These are phyloP conservation scores for Anastatus disparis DNA, from an alignment of 1,140 invertebrate species.

Conservation along the genomic window DNA sequence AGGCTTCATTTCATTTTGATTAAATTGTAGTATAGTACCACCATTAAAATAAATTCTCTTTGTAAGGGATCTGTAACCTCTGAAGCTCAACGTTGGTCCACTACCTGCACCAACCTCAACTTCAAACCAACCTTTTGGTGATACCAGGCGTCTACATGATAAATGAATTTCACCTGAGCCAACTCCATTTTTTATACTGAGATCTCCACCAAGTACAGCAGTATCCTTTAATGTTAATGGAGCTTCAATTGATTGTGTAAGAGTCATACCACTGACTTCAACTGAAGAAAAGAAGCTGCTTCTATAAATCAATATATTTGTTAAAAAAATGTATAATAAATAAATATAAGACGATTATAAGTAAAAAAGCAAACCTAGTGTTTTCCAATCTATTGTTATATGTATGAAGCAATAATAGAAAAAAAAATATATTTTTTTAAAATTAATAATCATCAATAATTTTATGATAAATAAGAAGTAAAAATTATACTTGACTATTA, in stretches of 20 bases:
- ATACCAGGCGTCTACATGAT: conserved; percentile 79
- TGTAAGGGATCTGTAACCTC: conserved; percentile 78
- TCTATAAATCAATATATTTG: conserved; percentile 60
- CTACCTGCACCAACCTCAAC: conserved; percentile 82
- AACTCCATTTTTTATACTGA: conserved; percentile 88
- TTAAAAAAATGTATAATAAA: conserved; percentile 3
- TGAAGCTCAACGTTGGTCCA: conserved; percentile 78
- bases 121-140: conserved; percentile 87
- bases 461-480: not conserved
- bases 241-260: conserved; percentile 92
- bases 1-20: conserved; percentile 76
- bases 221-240: conserved; percentile 88
- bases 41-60: conserved; percentile 79
- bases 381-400: not conserved
- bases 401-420: not conserved
- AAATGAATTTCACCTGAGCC: conserved; percentile 80
- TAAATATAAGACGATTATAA: conserved; percentile 8
- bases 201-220: conserved; percentile 80
- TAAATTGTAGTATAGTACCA: conserved; percentile 77
- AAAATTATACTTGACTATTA: no score
- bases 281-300: conserved; percentile 76
- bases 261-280: conserved; percentile 91
- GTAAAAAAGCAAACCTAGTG: conserved; percentile 18
- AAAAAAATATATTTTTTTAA: not conserved
- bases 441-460: not conserved